Percentiles rank a stretch among this genome's conserved stretches.
phyloP scores from a whole-genome alignment of 2,888 invertebrate genomes.

The Hyles lineata region DNA sequence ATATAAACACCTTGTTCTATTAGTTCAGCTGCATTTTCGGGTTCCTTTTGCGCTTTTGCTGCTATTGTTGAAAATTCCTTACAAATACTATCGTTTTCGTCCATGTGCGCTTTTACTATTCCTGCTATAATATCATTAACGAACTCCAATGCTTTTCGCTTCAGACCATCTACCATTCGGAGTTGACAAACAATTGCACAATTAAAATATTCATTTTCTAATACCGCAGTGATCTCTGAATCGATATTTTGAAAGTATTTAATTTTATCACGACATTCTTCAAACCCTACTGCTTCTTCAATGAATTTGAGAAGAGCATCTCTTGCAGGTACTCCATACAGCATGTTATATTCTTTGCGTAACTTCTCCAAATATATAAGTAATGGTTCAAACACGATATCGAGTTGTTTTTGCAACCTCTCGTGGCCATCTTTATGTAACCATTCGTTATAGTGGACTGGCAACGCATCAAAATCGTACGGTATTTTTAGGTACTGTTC shows the following conservation, averaged over 20 bases:
- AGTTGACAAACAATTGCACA: slow-evolving; percentile 87
- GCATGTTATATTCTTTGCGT: slow-evolving; percentile 82
- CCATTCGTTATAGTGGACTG: slow-evolving; percentile 85
- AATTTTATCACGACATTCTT: slow-evolving; percentile 86
- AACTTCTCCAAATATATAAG: slow-evolving; percentile 81
- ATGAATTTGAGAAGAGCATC: slow-evolving; percentile 77
- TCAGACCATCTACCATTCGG: slow-evolving; percentile 86
- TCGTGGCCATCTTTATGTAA: slow-evolving; percentile 80
- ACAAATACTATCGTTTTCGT: slow-evolving; percentile 88
- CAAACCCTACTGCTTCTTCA: slow-evolving; percentile 81
- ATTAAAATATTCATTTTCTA: slow-evolving; percentile 88
- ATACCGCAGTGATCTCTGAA: slow-evolving; percentile 85
- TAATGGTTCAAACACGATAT: slow-evolving; percentile 83
- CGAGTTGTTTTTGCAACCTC: slow-evolving; percentile 80
- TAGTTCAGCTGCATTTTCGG: slow-evolving; percentile 91
- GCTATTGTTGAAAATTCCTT: slow-evolving; percentile 89
- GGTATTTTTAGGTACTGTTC: slow-evolving; percentile 77
- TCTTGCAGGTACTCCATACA: slow-evolving; percentile 82
- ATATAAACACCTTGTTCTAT: slow-evolving; percentile 93
- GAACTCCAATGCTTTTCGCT: slow-evolving; percentile 83
- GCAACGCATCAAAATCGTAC: slow-evolving; percentile 78
- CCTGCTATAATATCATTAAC: slow-evolving; percentile 86
- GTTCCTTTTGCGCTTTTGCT: slow-evolving; percentile 88
- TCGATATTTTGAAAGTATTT: slow-evolving; percentile 85
- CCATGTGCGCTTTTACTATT: slow-evolving; percentile 86